Base-by-base conservation (phyloP, 2,797 vertebrate species). In the Platalea minor region DNA sequence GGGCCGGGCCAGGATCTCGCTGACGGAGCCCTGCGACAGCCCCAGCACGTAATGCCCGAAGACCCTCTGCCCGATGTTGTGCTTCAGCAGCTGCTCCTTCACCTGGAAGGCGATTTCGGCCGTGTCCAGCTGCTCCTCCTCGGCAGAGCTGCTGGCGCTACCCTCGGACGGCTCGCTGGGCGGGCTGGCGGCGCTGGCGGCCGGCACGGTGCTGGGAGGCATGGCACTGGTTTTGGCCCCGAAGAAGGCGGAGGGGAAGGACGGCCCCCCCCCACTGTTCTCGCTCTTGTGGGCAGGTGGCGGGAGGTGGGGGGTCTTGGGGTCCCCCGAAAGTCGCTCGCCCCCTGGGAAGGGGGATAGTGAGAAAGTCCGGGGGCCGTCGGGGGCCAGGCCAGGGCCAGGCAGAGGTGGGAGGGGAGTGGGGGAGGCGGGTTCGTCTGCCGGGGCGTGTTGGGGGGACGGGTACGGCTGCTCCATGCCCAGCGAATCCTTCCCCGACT, bases 31-130 rank as follows among this genome's bases (percentile, higher is more conserved):
- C 97, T 99, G 99, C 0, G 99, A 99, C 79, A 99, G 98, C 77
- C 99, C 99, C 96, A 99, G 98, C 83, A 99, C 99, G 0, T 99
- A 99, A 96, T 99, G 99, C 56, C 99, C 99, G 2, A 99, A 99
- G 78, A 99, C 99, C 1, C 99, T 98, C 96, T 99, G 99, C 84
- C 99, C 99, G 2, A 99, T 99, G 98, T 99, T 99, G 97, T 99
- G 99, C 90, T 99, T 99, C 87, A 99, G 98, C 93, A 99, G 98
- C 98, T 99, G 99, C 94, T 99, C 99, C 97, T 99, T 99, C 97
- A 99, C 99, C 97, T 99, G 99, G 97, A 99, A 99, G 63, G 99
- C 99, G 21, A 99, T 99, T 97, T 99, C 99, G 0, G 99, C 98
- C 2, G 99, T 99, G 95, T 99, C 99, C 96, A 99, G 95, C 85